Percentiles rank a stretch among this genome's conserved stretches.
These are phyloP conservation scores for Corythoichthys intestinalis DNA, from an alignment of 2,113 vertebrate species.

Conservation along the genomic window DNA sequence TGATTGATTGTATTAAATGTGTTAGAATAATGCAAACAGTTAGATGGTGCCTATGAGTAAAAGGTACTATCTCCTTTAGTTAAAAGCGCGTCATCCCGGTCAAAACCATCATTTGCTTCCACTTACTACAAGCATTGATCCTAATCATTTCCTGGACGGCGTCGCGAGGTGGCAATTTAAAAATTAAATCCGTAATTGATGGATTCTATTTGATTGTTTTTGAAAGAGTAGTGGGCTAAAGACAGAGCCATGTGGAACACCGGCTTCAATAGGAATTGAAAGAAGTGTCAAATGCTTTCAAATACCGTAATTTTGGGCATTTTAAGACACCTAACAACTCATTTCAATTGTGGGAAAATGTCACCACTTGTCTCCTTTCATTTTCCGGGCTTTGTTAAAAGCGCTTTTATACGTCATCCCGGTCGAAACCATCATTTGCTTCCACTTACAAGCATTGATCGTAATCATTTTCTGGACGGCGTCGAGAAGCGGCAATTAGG, in stretches of 20 bases:
- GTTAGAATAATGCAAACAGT: too few species aligned
- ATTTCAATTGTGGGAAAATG: neutral
- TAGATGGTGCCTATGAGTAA: too few species aligned
- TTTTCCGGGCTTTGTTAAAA: neutral
- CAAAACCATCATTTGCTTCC: neutral
- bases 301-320: neutral
- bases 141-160: constrained; percentile 19
- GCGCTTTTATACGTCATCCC: too few species aligned
- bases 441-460: neutral
- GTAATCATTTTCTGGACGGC: constrained; percentile 19
- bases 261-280: neutral
- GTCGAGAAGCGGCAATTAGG: constrained; percentile 37
- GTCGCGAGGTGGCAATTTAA: constrained; percentile 29
- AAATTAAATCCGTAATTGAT: too few species aligned
- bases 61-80: too few species aligned
- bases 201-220: neutral
- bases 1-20: too few species aligned
- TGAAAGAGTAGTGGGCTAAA: neutral
- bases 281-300: neutral
- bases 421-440: neutral
- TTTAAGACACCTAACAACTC: neutral
- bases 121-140: neutral
- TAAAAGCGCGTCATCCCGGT: neutral
- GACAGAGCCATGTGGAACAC: neutral
- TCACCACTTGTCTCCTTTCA: neutral